A percentile compares a stretch with the other conserved stretches of the same genome.
These are phyloP conservation scores for Drosophila navojoa DNA, from an alignment of 1,140 invertebrate species.

Conservation along the genomic window DNA sequence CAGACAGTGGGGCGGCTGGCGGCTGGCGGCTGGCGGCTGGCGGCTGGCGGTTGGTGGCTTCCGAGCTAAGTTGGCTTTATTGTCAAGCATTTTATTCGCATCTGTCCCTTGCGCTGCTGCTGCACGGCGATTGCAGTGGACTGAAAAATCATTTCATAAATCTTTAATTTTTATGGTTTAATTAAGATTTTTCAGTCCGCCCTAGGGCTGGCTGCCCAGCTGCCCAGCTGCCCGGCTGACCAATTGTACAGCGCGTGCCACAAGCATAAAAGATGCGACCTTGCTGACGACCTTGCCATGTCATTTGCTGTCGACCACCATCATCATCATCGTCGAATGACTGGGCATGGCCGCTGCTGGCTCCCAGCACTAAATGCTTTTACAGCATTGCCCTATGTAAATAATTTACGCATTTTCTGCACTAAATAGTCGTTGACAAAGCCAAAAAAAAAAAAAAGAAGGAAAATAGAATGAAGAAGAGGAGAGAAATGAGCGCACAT, in stretches of 20 bases:
- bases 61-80: slow-evolving; percentile 41
- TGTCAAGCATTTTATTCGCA: slow-evolving; percentile 22
- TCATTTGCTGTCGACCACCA: slow-evolving; percentile 20
- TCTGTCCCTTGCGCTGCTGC: neutral
- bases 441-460: slow-evolving; percentile 8
- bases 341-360: slow-evolving; percentile 31
- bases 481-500: slow-evolving; percentile 20
- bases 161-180: slow-evolving; percentile 79
- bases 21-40: neutral
- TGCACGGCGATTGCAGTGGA: slow-evolving; percentile 21
- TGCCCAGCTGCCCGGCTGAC: slow-evolving; percentile 11
- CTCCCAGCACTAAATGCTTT: slow-evolving; percentile 45
- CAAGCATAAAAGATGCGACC: slow-evolving; percentile 39
- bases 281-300: slow-evolving; percentile 65
- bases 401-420: slow-evolving; percentile 76
- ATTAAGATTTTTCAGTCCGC: slow-evolving; percentile 47
- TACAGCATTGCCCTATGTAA: slow-evolving; percentile 45
- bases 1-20: slow-evolving; percentile 32
- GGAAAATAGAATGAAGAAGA: neutral
- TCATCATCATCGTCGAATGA: slow-evolving; percentile 9
- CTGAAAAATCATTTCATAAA: slow-evolving; percentile 68
- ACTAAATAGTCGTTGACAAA: slow-evolving; percentile 75
- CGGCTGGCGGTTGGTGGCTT: neutral
- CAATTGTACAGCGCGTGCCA: slow-evolving; percentile 22
- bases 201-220: slow-evolving; percentile 3